Evolutionary conservation across 2,113 vertebrate species (phyloP), one percentile per base, ranked within the genome.

Genomic region (Puffinus mauretanicus): DNA sequence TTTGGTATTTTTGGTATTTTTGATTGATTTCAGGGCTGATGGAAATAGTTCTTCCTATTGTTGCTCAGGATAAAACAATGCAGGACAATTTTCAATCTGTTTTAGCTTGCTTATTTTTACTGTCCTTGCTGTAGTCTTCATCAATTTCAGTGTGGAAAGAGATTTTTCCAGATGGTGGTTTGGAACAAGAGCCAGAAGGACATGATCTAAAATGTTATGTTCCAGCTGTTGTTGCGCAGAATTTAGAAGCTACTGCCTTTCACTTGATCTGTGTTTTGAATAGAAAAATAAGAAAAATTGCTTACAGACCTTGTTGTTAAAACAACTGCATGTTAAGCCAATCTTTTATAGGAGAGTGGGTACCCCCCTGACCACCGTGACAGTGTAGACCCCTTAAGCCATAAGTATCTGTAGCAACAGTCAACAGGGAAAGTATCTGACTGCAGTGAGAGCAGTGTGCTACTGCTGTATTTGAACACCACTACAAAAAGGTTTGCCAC

Each of bases 131-230:
- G 73, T 84, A 91, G 83, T 83, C 86, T 96, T 92, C 91, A 64
- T 94, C 86, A 91, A 0, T 87, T 96, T 84, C 44, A 60, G 42
- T 52, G 86, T 71, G 49, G 65, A 94, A 84, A 94, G 81, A 83
- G 55, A 49, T 84, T 96, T 96, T 77, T 97, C 95, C 95, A 97
- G 93, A 96, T 97, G 95, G 94, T 94, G 83, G 69, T 93, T 82
- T 95, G 91, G 83, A 97, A 83, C 62, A 66, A 54, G 76, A 96
- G 93, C 96, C 94, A 95, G 93, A 94, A 97, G 95, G 95, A 96
- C 91, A 78, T 47, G 86, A 89, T 96, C 89, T 95, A 55, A 92
- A 97, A 66, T 0, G 65, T 86, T 93, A 47, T 3, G 26, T 96
- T 95, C 89, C 93, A 97, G 93, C 91, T 97, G 96, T 91, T 96